phyloP scores from a whole-genome alignment of 2,888 invertebrate species.

The Drosophila suboccidentalis region DNA sequence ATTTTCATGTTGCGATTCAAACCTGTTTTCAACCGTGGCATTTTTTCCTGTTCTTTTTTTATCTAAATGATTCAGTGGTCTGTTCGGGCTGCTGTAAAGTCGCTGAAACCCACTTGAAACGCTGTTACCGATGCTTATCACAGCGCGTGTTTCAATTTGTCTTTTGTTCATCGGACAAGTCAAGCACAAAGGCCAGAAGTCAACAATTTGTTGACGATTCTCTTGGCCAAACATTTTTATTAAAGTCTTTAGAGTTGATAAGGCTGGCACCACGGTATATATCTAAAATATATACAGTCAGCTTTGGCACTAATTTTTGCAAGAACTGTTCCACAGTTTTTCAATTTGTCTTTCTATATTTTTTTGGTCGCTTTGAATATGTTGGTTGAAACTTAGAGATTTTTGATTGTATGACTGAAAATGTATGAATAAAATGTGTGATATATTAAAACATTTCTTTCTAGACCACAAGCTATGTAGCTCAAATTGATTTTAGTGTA shows the following conservation, averaged over 20 bases:
- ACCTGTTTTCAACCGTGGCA: constrained; percentile 34
- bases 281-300: constrained; percentile 2
- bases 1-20: constrained; percentile 51
- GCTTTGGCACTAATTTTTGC: not conserved
- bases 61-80: constrained; percentile 42
- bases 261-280: constrained; percentile 24
- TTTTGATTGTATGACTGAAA: no score
- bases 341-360: no score
- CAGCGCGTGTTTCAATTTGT: constrained; percentile 55
- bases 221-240: constrained; percentile 43
- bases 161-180: constrained; percentile 31
- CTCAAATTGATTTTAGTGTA: no score
- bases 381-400: no score
- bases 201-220: constrained; percentile 35
- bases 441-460: no score
- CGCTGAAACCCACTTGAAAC: constrained; percentile 5
- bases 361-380: no score
- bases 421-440: no score
- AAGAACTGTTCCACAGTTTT: no score
- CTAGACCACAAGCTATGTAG: no score
- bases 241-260: constrained; percentile 37
- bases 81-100: constrained; percentile 2
- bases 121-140: constrained; percentile 49
- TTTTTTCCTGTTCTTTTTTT: constrained; percentile 15
- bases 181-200: constrained; percentile 6